These are phyloP conservation scores for Hyperoodon ampullatus DNA, from an alignment of 2,113 vertebrate genomes.

Conservation along the genomic window DNA sequence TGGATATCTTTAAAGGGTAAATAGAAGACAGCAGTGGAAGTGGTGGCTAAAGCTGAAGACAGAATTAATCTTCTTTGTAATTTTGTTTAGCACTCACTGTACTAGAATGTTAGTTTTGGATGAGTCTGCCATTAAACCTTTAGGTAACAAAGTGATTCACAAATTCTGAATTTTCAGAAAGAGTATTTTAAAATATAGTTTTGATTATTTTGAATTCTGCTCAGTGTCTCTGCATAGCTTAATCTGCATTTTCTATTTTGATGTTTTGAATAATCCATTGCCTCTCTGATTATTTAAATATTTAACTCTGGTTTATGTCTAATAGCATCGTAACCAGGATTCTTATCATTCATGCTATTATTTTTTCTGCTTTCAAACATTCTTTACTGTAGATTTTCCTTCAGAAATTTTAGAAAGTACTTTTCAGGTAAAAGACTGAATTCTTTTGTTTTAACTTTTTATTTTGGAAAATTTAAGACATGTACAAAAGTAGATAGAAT, in stretches of 20 bases:
- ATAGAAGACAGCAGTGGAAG: background rate
- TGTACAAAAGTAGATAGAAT: background rate
- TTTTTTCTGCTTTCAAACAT: background rate
- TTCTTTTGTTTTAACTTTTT: background rate
- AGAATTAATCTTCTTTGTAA: background rate
- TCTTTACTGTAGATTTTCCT: background rate
- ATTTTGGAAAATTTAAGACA: background rate
- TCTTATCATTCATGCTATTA: background rate
- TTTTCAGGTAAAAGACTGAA: background rate
- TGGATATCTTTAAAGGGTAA: background rate
- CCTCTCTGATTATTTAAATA: background rate
- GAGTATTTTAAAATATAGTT: background rate
- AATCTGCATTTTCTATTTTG: background rate
- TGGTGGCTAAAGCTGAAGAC: background rate
- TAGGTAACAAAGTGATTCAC: background rate
- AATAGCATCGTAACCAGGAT: background rate
- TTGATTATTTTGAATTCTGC: background rate
- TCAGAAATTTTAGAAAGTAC: background rate
- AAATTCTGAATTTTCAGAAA: background rate
- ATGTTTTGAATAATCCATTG: background rate
- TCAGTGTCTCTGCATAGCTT: background rate
- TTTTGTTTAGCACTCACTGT: background rate
- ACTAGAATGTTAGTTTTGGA: background rate
- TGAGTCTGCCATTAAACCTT: background rate
- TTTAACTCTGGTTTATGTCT: background rate